A percentile compares a stretch with the other conserved stretches of the same genome.
These are phyloP conservation scores for Tilapia sparmanii DNA, from an alignment of 2,113 vertebrate species.

Conservation along the genomic window DNA sequence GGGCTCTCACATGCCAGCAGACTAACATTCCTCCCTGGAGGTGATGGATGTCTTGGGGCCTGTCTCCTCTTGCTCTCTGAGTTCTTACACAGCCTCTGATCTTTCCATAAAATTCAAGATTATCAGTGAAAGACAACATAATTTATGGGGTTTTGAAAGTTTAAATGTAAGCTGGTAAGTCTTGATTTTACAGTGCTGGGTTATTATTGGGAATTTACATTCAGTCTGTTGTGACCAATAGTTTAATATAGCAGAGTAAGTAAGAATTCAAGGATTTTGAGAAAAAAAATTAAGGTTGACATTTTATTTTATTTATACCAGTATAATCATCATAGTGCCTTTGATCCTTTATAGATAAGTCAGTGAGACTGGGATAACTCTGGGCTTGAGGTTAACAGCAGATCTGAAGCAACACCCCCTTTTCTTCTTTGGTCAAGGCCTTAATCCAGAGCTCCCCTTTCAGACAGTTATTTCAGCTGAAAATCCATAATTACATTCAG, in stretches of 20 bases:
- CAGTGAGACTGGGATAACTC: background rate
- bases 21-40: constrained; percentile 60
- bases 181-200: background rate
- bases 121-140: background rate
- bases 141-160: background rate
- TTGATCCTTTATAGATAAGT: background rate
- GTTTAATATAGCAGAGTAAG: background rate
- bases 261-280: background rate
- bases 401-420: background rate
- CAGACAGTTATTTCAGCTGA: background rate
- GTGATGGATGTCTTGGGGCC: constrained; percentile 63
- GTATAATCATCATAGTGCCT: background rate
- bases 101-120: constrained; percentile 43
- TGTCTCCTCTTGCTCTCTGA: constrained; percentile 66
- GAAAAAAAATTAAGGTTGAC: background rate
- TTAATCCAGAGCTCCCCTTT: background rate
- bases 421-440: background rate
- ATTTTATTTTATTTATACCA: background rate
- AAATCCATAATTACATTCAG: background rate
- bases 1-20: constrained; percentile 42
- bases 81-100: constrained; percentile 5
- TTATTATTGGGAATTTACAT: background rate
- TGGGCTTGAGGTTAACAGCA: background rate
- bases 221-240: background rate
- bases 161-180: background rate